phyloP scores from a whole-genome alignment of 2,888 invertebrate species.

The Nineta flava region DNA sequence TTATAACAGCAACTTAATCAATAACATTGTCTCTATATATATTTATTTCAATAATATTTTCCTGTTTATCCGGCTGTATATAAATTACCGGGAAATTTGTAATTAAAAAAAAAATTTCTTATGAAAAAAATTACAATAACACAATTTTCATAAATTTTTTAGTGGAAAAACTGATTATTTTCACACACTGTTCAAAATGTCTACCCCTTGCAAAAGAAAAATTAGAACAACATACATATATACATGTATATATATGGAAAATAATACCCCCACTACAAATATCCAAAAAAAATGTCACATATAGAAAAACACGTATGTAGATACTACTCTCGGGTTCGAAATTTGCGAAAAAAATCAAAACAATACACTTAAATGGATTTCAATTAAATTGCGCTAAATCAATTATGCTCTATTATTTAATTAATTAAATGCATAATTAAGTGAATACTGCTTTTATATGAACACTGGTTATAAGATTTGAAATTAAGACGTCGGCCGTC shows the following conservation, averaged over 20 bases:
- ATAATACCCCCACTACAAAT: no score
- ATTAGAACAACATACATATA: no score
- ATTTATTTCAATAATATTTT: neutral
- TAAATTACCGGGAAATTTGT: no score
- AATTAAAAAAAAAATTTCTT: neutral
- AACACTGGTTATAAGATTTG: slow-evolving; percentile 16
- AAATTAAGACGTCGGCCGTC: slow-evolving; percentile 24
- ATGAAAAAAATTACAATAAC: neutral
- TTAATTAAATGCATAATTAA: slow-evolving; percentile 24
- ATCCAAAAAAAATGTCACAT: no score
- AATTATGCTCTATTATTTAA: slow-evolving; percentile 4
- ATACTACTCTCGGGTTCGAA: no score
- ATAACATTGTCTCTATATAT: neutral
- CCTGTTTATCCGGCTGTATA: neutral
- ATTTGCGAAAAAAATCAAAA: no score
- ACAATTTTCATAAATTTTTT: neutral
- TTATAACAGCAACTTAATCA: neutral
- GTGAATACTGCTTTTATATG: slow-evolving; percentile 18
- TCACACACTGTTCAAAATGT: neutral
- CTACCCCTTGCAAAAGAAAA: neutral
- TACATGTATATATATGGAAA: no score
- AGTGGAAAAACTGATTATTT: neutral
- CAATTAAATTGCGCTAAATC: no score
- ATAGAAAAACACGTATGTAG: no score
- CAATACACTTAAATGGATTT: no score